Conservation (phyloP, 2,888 invertebrate genomes). For the Parasteatoda lunata region DNA sequence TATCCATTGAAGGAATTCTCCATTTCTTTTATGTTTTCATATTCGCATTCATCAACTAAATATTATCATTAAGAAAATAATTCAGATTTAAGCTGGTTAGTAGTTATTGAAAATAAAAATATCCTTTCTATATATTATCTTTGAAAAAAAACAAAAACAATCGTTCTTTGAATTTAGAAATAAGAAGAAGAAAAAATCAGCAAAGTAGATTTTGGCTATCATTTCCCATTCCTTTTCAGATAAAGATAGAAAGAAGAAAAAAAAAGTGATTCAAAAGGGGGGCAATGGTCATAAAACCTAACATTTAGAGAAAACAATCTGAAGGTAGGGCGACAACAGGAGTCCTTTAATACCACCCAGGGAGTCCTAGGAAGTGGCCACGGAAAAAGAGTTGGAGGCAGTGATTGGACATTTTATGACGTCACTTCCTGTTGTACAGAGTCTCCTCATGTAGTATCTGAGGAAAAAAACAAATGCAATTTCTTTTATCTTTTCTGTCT, state of each 20-base stretch:
- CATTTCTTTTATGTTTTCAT: no score
- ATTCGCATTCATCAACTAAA: no score
- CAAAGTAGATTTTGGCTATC: background rate
- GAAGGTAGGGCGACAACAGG: conserved; percentile 45
- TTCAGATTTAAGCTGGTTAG: no score
- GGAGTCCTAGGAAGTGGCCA: conserved; percentile 23
- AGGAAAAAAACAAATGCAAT: background rate
- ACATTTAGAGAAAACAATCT: conserved; percentile 57
- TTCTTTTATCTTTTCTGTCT: background rate
- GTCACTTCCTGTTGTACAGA: conserved; percentile 33
- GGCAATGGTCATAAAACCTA: conserved; percentile 41
- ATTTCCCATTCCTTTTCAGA: background rate
- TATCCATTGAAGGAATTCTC: no score
- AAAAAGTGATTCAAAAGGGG: background rate
- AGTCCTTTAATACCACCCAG: conserved; percentile 42
- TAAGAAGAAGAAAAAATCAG: no score
- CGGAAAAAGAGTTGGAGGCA: conserved; percentile 21
- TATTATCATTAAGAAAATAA: no score
- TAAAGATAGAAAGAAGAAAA: background rate
- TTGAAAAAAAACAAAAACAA: no score
- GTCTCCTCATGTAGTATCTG: background rate
- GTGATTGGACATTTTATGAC: conserved; percentile 55
- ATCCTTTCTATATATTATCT: no score
- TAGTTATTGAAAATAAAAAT: no score
- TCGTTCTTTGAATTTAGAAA: no score